Evolutionary conservation across 2,113 vertebrate genomes (phyloP), one percentile per base, ranked within the genome.

Genomic region (Microcebus lehilahytsara): DNA sequence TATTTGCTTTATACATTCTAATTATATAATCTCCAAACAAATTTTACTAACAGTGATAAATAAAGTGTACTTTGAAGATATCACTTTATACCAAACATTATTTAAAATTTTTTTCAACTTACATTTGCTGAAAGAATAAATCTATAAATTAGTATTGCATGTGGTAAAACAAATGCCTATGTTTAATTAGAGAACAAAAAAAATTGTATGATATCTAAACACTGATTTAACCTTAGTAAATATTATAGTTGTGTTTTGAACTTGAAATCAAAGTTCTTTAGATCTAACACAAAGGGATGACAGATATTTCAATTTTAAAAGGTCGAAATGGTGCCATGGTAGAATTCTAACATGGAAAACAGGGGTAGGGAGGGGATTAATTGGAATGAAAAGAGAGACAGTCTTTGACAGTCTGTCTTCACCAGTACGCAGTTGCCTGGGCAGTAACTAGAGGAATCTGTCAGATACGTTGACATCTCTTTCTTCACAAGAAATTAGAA

Each of bases 401-500:
- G 27, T 10, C 17, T 42, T 74, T 89, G 53, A 84, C 32, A 16
- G 46, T 67, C 66, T 49, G 23, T 78, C 40, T 89, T 78, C 77
- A 37, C 23, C 4, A 42, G 37, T n/a, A 2, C 23, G 23, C 13
- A 40, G 62, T 66, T 92, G 51, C 46, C 75, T 23, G 40, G 58
- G 78, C 17, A 79, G 13, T 79, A 69, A 23, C 81, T 81, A 37
- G 20, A 96, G 37, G 62, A 86, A 69, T 25, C 71, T 91, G 32
- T 86, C 77, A 71, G 5, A 60, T 22, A 62, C 9, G 9, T 1
- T 83, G 86, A 85, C 42, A 69, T 78, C n/a, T 78, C 66, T 85
- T 83, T 93, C 85, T 91, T 78, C 60, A 14, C 0, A 80, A 81
- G 42, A 83, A 56, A 86, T 58, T 56, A 93, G 58, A 93, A 96